Base-by-base conservation (phyloP, 2,797 vertebrate genomes). In the Meda fulgida region DNA sequence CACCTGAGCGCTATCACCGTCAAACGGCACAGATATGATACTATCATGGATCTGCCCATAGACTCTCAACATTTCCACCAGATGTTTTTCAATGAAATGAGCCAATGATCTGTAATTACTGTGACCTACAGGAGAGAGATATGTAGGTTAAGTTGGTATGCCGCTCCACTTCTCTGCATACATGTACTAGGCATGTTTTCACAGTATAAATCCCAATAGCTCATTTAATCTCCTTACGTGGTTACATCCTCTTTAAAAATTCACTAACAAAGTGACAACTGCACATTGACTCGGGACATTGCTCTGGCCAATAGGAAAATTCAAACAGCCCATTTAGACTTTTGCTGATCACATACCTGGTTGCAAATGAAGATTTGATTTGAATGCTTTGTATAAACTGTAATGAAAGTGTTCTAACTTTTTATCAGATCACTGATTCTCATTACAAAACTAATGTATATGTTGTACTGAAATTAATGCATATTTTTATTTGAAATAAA, bases 171-270 rank as follows among this genome's bases (percentile, higher is more conserved):
- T 91, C 90, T 89, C 88, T 90, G 90, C 87, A 92, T 87, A 72
- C 91, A 89, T 86, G 88, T 93, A 89, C 89, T 91, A 80, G 92
- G 93, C 91, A 89, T 91, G 91, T 91, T 92, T 91, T 93, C 92
- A 92, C 92, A 93, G 91, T 90, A 92, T 95, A 96, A 97, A 96
- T 94, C 92, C 94, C 93, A 91, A 94, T 93, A 92, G 95, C 94
- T 91, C 91, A 92, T 95, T 94, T 96, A 96, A 96, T 96, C 94
- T 95, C 91, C 92, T 95, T 93, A 93, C 90, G 93, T 92, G 93
- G 92, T 94, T 95, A 92, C 94, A 96, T 94, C 92, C 94, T 96
- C 94, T 96, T 97, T 95, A 96, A 96, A 97, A 95, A 96, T 93
- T 94, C 94, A 96, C 92, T 92, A 91, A 88, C 89, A 85, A 88